Base-by-base conservation (phyloP, 2,888 invertebrate genomes). In the Heliconius sara region DNA sequence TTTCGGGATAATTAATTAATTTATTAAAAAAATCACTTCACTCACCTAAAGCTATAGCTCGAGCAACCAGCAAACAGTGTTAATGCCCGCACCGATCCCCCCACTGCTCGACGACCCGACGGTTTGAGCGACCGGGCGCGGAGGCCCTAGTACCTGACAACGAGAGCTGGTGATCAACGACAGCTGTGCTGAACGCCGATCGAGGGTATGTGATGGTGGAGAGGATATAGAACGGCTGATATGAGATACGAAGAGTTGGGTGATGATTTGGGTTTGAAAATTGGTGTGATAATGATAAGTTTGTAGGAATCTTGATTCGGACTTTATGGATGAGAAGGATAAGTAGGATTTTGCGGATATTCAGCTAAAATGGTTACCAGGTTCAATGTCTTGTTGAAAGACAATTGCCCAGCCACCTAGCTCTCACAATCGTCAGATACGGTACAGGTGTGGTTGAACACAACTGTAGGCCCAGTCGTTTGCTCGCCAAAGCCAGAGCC, bases 381-480 rank as follows among this genome's bases (percentile, higher is more conserved):
- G 86, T 85, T 7, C 95, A 95, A 95, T 94, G 95, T 93, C 88
- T 95, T 94, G 94, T 95, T 93, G 95, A 94, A 95, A 95, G 88
- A 94, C 95, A 85, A 95, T 94, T 94, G 94, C 86, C 91, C 89
- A 94, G 95, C 95, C 84, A 82, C 93, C 92, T 85, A 76, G 88
- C 90, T 89, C 87, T 87, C 89, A 89, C 72, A 79, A 84, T 70
- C 70, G 89, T 91, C 93, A 94, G 94, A 92, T 93, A 93, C 91
- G 84, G 84, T 89, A 91, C 95, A 94, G 86, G 85, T 88, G 90
- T 92, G 93, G 94, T 95, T 95, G 94, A 95, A 85, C 93, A 94
- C 92, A 84, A 83, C 81, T 91, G 93, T 87, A 90, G 92, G 93
- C 87, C 91, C 82, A 85, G 89, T 88, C 86, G 88, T 87, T 88